These are phyloP conservation scores for Hydraecia micacea DNA, from an alignment of 2,888 invertebrate species.

Conservation along the genomic window DNA sequence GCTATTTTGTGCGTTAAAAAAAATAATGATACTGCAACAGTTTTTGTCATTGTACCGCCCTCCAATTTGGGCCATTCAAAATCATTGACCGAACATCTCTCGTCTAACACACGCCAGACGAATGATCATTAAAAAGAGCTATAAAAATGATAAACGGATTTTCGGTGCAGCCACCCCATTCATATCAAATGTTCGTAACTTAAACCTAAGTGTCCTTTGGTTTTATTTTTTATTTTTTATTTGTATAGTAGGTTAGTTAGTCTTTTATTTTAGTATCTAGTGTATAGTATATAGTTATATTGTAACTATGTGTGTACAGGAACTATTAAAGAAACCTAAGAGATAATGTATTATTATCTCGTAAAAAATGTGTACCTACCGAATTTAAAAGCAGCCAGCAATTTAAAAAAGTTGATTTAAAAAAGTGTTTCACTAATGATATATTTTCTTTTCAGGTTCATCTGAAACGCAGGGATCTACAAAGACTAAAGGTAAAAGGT, in stretches of 20 bases:
- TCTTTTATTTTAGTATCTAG: too few species aligned
- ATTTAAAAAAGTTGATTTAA: background rate
- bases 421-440: background rate
- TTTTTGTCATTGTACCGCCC: slow-evolving; percentile 35
- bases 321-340: too few species aligned
- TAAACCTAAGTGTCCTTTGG: too few species aligned
- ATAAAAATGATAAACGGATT: slow-evolving; percentile 48
- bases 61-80: slow-evolving; percentile 31
- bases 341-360: slow-evolving; percentile 29
- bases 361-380: background rate
- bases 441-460: slow-evolving; percentile 40
- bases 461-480: background rate
- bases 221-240: too few species aligned
- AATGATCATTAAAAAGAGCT: slow-evolving; percentile 41
- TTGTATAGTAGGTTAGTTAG: too few species aligned
- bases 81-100: slow-evolving; percentile 41
- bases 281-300: too few species aligned
- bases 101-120: slow-evolving; percentile 28
- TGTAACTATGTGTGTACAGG: too few species aligned
- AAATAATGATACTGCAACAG: slow-evolving; percentile 13
- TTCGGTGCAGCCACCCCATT: slow-evolving; percentile 20
- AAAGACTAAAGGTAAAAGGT: slow-evolving; percentile 38
- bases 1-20: background rate
- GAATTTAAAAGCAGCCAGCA: background rate
- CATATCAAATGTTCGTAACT: slow-evolving; percentile 11